Evolutionary conservation across 1,140 invertebrate species (phyloP).

Genomic region (Cydia splendana): DNA sequence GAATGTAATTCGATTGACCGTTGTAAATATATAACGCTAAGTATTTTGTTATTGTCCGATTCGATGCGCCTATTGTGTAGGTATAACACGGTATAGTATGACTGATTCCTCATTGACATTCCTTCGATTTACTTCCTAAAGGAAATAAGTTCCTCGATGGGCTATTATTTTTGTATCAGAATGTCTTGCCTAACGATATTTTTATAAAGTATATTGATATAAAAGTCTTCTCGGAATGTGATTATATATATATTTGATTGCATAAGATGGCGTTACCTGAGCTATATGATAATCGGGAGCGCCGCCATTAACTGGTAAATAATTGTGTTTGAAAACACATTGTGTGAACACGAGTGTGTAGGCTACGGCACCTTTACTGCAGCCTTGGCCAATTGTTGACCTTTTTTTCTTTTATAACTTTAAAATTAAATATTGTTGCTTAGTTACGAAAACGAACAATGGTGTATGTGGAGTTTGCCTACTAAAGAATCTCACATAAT

Average conservation of each 20-base stretch:
- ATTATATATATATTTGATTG: slow-evolving; percentile 42
- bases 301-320: slow-evolving; percentile 55
- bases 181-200: slow-evolving; percentile 43
- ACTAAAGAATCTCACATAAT: no score
- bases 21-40: slow-evolving; percentile 2
- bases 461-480: no score
- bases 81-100: slow-evolving; percentile 23
- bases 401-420: no score
- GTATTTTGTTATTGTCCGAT: neutral
- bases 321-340: slow-evolving; percentile 26
- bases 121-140: slow-evolving; percentile 11
- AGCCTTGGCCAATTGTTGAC: neutral
- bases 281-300: slow-evolving; percentile 50
- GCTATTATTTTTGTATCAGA: slow-evolving; percentile 21
- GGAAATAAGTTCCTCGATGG: neutral
- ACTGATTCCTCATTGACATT: slow-evolving; percentile 17
- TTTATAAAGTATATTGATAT: slow-evolving; percentile 48
- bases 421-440: no score
- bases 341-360: slow-evolving; percentile 9
- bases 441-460: no score
- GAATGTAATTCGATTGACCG: neutral
- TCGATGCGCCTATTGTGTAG: slow-evolving; percentile 8
- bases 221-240: neutral
- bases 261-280: slow-evolving; percentile 59
- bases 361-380: neutral